Conservation (phyloP, 2,113 vertebrate species). For the Empidonax alnorum region DNA sequence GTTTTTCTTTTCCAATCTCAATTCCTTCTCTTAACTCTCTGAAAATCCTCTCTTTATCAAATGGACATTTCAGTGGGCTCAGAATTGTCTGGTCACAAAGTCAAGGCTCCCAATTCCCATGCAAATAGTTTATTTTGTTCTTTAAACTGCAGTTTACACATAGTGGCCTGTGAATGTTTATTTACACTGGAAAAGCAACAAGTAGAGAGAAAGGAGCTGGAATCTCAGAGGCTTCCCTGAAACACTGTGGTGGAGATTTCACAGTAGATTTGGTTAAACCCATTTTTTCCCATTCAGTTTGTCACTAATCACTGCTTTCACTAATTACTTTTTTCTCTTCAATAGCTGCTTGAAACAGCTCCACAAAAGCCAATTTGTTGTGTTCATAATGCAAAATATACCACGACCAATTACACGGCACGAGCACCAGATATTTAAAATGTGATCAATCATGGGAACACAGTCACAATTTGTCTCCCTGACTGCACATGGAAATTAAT, state of each 20-base stretch:
- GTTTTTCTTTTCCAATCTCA: background rate
- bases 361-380: background rate
- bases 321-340: background rate
- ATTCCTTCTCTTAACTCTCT: background rate
- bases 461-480: background rate
- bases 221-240: background rate
- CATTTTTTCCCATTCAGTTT: background rate
- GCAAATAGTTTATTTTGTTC: background rate
- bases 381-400: background rate
- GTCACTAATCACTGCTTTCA: background rate
- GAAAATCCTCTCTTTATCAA: background rate
- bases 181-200: background rate
- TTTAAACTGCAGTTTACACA: background rate
- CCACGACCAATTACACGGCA: background rate
- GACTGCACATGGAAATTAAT: background rate
- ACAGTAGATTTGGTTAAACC: background rate
- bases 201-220: background rate
- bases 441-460: background rate
- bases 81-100: background rate
- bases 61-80: background rate
- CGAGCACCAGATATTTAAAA: background rate
- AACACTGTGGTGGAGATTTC: background rate
- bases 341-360: background rate
- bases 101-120: background rate
- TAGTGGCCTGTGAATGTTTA: background rate